These are phyloP conservation scores for Antigone vipio DNA, from an alignment of 2,113 vertebrate species.

Conservation along the genomic window DNA sequence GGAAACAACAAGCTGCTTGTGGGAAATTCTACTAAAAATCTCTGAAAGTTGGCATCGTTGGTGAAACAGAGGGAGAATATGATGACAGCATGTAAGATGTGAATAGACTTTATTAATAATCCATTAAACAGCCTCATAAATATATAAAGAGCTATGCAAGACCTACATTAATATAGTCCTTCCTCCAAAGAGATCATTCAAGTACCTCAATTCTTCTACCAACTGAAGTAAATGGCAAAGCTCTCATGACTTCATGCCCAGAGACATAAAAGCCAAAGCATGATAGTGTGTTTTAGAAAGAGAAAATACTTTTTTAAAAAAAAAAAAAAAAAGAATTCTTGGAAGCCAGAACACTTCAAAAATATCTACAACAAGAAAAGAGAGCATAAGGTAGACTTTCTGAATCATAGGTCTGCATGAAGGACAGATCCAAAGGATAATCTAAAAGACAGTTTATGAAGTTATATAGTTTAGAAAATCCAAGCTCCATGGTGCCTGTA, in stretches of 20 bases:
- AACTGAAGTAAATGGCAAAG: background rate
- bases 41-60: background rate
- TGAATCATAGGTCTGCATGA: background rate
- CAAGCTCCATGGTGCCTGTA: background rate
- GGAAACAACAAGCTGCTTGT: background rate
- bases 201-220: background rate
- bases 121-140: constrained; percentile 32
- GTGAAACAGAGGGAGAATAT: background rate
- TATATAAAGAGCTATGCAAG: background rate
- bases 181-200: background rate
- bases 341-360: background rate
- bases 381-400: background rate
- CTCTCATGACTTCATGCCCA: background rate
- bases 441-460: background rate
- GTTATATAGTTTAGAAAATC: background rate
- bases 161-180: constrained; percentile 17
- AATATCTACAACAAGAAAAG: background rate
- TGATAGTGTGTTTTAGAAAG: background rate
- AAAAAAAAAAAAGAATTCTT: background rate
- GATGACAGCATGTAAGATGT: background rate
- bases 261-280: background rate
- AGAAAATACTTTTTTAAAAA: background rate
- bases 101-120: constrained; percentile 39
- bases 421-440: background rate
- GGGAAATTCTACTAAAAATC: background rate